phyloP scores from a whole-genome alignment of 2,888 invertebrate genomes.

The Drosophila fungiperda region DNA sequence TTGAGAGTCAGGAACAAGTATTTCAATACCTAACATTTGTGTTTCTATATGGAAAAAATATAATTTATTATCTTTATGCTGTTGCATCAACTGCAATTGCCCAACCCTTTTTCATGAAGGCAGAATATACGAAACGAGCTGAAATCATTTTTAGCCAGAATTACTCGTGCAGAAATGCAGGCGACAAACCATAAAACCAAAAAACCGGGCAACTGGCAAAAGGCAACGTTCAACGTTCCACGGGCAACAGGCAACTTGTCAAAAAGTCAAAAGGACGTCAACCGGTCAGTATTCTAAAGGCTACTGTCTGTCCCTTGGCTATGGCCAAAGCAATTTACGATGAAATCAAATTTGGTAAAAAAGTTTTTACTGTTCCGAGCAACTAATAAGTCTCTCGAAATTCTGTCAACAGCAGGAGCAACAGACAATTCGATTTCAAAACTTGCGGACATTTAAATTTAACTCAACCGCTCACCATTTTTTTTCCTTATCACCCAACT shows the following conservation, averaged over 20 bases:
- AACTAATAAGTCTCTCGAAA: conserved; percentile 39
- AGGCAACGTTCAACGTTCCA: conserved; percentile 1
- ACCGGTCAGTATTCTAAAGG: conserved; percentile 40
- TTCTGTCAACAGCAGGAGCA: conserved; percentile 6
- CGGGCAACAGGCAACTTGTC: conserved; percentile 25
- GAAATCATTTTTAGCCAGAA: conserved; percentile 20
- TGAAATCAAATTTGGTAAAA: conserved; percentile 68
- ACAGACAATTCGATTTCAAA: conserved; percentile 25
- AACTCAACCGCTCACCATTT: background rate
- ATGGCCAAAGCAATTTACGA: conserved; percentile 42
- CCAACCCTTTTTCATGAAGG: too few relatives aligned
- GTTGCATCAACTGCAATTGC: background rate
- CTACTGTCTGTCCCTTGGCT: conserved; percentile 31
- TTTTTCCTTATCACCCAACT: conserved; percentile 5
- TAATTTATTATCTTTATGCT: background rate
- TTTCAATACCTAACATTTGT: background rate
- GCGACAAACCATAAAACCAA: conserved; percentile 13
- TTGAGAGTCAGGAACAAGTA: too few relatives aligned
- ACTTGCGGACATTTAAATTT: conserved; percentile 5
- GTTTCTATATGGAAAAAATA: background rate
- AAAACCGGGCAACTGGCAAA: conserved; percentile 4
- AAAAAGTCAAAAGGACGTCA: conserved; percentile 44
- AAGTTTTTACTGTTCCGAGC: conserved; percentile 32
- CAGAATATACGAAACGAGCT: conserved; percentile 10
- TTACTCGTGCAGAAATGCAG: conserved; percentile 27